phyloP scores from a whole-genome alignment of 1,140 invertebrate species.

The Reticulitermes speratus region DNA sequence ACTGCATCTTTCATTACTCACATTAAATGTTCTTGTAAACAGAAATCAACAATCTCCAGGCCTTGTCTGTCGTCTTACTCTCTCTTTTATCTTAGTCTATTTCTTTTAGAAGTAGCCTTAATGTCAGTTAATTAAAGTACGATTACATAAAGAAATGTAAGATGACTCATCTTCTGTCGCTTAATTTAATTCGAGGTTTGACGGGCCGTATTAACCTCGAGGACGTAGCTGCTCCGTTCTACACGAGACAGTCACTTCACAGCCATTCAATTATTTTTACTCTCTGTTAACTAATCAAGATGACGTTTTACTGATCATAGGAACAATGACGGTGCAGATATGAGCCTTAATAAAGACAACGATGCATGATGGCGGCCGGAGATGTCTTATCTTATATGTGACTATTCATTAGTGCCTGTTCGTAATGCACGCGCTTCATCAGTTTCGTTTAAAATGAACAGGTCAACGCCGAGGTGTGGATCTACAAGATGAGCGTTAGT shows the following conservation, averaged over 20 bases:
- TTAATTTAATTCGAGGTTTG: constrained; percentile 17
- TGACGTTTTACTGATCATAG: constrained; percentile 7
- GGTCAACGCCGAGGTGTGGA: too few species aligned
- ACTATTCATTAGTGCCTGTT: not conserved
- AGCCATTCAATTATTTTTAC: constrained; percentile 9
- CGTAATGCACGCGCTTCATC: not conserved
- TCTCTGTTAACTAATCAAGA: constrained; percentile 17
- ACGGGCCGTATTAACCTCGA: not conserved
- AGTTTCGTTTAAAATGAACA: too few species aligned
- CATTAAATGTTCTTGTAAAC: too few species aligned
- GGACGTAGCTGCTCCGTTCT: not conserved
- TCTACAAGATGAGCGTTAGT: too few species aligned
- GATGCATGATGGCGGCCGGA: not conserved
- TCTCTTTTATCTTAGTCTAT: not conserved
- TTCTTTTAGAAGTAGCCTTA: not conserved
- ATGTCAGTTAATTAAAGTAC: not conserved
- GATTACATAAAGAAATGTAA: not conserved
- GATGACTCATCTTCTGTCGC: constrained; percentile 4
- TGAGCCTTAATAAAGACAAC: not conserved
- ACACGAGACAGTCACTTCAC: not conserved
- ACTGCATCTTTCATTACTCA: too few species aligned
- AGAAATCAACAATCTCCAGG: too few species aligned
- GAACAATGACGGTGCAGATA: constrained; percentile 5
- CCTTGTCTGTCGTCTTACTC: too few species aligned
- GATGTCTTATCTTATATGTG: not conserved